Conservation (phyloP, 2,888 invertebrate species). For the Lithophane leautieri region DNA sequence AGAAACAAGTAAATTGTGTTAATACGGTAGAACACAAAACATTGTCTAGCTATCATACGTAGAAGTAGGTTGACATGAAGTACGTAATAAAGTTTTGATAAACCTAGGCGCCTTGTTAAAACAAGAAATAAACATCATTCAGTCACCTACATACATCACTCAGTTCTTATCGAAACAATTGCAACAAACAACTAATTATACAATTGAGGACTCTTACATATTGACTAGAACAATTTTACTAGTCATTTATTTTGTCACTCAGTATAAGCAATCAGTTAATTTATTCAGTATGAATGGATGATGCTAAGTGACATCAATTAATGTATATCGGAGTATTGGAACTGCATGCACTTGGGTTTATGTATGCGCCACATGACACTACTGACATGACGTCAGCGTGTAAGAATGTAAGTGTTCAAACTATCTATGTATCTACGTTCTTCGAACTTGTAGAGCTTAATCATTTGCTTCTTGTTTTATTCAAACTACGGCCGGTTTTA, state of each 20-base stretch:
- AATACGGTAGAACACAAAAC: conserved; percentile 6
- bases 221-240: conserved; percentile 54
- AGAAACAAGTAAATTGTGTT: conserved; percentile 1
- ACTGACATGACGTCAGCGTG: conserved; percentile 59
- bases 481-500: conserved; percentile 3
- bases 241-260: conserved; percentile 49
- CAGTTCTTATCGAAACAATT: conserved; percentile 57
- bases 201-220: conserved; percentile 32
- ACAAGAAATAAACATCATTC: conserved; percentile 45
- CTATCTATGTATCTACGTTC: conserved; percentile 29
- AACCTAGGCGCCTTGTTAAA: conserved; percentile 51
- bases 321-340: conserved; percentile 35
- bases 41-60: conserved; percentile 4
- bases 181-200: conserved; percentile 60
- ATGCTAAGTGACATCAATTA: conserved; percentile 58
- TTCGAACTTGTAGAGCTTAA: conserved; percentile 18
- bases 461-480: conserved; percentile 31
- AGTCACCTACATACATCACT: conserved; percentile 48
- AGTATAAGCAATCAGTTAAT: conserved; percentile 50
- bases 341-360: conserved; percentile 48
- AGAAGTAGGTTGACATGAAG: conserved; percentile 39
- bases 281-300: conserved; percentile 58
- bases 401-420: conserved; percentile 52
- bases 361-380: conserved; percentile 55
- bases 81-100: conserved; percentile 41